These are phyloP conservation scores for Pterocles burchelli DNA, from an alignment of 2,113 vertebrate species.

Conservation along the genomic window DNA sequence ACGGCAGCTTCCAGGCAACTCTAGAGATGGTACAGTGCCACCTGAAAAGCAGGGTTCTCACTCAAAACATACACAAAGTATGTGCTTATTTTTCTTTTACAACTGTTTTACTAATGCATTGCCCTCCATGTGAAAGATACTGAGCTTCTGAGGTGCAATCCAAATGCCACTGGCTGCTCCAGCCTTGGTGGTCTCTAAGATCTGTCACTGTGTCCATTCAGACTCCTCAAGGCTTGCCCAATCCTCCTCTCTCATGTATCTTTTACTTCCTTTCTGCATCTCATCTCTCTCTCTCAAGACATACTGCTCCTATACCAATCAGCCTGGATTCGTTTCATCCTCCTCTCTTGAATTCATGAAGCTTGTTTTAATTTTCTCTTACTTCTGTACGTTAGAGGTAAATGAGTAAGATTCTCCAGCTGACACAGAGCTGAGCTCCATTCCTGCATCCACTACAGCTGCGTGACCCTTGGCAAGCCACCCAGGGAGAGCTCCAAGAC, in stretches of 20 bases:
- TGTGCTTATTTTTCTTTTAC: not conserved
- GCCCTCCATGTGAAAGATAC: accelerated
- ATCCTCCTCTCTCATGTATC: not conserved
- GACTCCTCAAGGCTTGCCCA: not conserved
- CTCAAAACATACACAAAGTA: not conserved
- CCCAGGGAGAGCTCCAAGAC: not conserved
- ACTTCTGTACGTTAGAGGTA: not conserved
- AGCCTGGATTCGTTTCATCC: not conserved
- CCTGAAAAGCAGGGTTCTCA: not conserved
- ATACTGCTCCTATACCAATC: not conserved
- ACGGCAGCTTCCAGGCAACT: not conserved
- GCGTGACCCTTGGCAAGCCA: not conserved
- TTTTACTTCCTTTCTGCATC: not conserved
- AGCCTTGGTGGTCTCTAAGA: not conserved
- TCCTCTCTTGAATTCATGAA: not conserved
- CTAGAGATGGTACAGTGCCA: not conserved
- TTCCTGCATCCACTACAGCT: not conserved
- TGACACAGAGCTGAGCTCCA: not conserved
- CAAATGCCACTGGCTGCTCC: not conserved
- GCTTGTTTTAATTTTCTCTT: not conserved
- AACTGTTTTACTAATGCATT: not conserved
- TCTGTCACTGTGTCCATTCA: not conserved
- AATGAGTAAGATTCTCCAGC: not conserved
- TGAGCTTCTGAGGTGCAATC: not conserved
- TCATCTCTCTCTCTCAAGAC: not conserved